phyloP scores from a whole-genome alignment of 2,888 invertebrate genomes.

The Tetragnatha montana region DNA sequence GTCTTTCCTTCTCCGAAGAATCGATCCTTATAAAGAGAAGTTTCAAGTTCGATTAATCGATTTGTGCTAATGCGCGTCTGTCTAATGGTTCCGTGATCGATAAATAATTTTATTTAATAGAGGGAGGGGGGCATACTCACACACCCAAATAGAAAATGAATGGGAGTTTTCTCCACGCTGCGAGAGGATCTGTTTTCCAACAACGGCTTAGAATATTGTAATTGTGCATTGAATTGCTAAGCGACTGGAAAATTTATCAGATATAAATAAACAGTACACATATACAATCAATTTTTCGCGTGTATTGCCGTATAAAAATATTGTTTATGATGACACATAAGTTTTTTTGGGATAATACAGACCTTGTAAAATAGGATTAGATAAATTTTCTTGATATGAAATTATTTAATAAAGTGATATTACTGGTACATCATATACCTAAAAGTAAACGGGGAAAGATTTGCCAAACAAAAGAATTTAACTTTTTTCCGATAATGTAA shows the following conservation, averaged over 20 bases:
- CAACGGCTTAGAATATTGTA: neutral
- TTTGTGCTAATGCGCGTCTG: conserved; percentile 57
- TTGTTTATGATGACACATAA: too few species aligned
- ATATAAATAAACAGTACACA: neutral
- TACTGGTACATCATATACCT: too few species aligned
- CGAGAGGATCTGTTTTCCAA: neutral
- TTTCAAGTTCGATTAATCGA: conserved; percentile 55
- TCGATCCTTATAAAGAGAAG: conserved; percentile 54
- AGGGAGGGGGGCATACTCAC: conserved; percentile 24
- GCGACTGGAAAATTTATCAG: neutral
- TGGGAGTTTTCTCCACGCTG: conserved; percentile 11
- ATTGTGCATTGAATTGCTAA: neutral
- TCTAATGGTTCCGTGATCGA: conserved; percentile 60
- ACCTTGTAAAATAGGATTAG: too few species aligned
- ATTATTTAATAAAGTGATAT: too few species aligned
- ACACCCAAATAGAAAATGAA: conserved; percentile 44
- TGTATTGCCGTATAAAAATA: too few species aligned
- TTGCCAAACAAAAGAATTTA: too few species aligned
- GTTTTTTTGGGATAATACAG: too few species aligned
- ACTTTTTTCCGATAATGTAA: too few species aligned
- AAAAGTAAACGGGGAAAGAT: too few species aligned
- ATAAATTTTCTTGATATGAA: too few species aligned
- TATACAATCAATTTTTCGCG: neutral
- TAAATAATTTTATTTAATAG: conserved; percentile 60
- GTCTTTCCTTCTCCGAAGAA: conserved; percentile 25